phyloP scores from a whole-genome alignment of 2,113 vertebrate genomes.

The Melanostigma gelatinosum region DNA sequence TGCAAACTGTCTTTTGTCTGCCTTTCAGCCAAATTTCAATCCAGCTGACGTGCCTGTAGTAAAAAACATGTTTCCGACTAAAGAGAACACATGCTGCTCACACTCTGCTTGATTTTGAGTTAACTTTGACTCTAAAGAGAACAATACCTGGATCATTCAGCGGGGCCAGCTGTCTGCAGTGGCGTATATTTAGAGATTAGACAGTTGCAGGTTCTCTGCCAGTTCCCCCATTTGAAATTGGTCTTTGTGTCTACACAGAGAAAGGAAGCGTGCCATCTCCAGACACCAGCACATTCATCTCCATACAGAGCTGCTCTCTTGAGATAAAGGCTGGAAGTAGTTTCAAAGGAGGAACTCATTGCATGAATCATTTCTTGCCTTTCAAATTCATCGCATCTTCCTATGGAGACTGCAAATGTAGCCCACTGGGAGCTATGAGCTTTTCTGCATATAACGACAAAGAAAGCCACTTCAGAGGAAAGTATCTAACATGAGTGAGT shows the following conservation, averaged over 20 bases:
- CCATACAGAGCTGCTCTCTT: constrained; percentile 55
- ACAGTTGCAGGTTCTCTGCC: constrained; percentile 32
- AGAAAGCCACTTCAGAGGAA: constrained; percentile 48
- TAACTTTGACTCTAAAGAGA: constrained; percentile 31
- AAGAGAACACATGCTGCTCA: constrained; percentile 9
- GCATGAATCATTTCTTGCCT: constrained; percentile 48
- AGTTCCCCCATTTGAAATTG: constrained; percentile 47
- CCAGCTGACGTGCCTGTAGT: constrained; percentile 9
- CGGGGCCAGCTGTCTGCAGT: constrained; percentile 33
- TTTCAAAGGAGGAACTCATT: constrained; percentile 44
- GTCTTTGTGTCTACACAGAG: constrained; percentile 57
- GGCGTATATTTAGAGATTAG: constrained; percentile 28
- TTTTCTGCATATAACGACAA: constrained; percentile 22
- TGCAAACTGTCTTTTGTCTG: constrained; percentile 39
- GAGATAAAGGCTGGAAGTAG: constrained; percentile 60
- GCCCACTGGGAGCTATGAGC: constrained; percentile 16
- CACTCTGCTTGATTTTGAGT: constrained; percentile 9
- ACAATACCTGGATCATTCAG: constrained; percentile 27
- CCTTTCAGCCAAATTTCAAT: constrained; percentile 31
- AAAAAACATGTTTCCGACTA: constrained; percentile 40
- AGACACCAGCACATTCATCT: constrained; percentile 55
- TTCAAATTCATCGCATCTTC: constrained; percentile 54
- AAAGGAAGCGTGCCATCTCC: constrained; percentile 47
- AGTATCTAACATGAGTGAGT: constrained; percentile 48
- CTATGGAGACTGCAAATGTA: constrained; percentile 27